Base-by-base conservation (phyloP, 2,797 vertebrate genomes). In the Anolis apletophallus region DNA sequence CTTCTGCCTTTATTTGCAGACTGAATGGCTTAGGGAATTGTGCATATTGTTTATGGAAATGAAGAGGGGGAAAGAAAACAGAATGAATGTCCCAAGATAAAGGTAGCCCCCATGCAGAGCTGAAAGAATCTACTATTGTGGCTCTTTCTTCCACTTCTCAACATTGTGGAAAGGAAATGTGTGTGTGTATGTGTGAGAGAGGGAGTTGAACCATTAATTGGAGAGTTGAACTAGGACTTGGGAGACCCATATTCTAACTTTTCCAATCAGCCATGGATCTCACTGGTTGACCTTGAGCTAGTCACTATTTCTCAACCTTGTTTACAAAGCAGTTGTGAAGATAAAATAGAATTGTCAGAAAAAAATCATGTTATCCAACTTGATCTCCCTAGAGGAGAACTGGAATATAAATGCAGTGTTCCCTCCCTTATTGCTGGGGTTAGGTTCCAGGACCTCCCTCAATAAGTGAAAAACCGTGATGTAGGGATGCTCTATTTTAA, bases 1-100 rank as follows among this genome's bases (percentile, higher is more conserved):
- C 89, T 86, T 91, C 84, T 1, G 91, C 93, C 90, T 95, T 94
- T 94, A 94, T 95, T 91, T 95, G 94, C 93, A 32, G 93, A 82
- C 81, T 80, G 84, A 90, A 92, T 85, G 85, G 88, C 94, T 91
- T 29, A 14, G 85, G 57, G 89, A 78, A 81, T 8, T 50, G 90
- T 86, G 92, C 89, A 79, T 87, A 87, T 91, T 95, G 92, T 91
- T 95, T 92, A 90, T 95, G 95, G 95, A 94, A 93, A 92, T 91
- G 89, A 88, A 87, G 91, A 85, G 83, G 81, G 81, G 75, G 83
- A 50, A 46, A 86, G 89, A 78, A 84, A 88, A 77, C 88, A 87
- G 88, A 88, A 84, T 11, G 29, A 79, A 80, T 61, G 88, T 89
- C 89, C 84, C 52, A 77, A 40, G 88, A 93, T 81, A 83, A 85